Percentiles rank a stretch among this genome's conserved stretches.
Conservation (phyloP, 2,888 invertebrate species). For the Anthrax anthrax region DNA sequence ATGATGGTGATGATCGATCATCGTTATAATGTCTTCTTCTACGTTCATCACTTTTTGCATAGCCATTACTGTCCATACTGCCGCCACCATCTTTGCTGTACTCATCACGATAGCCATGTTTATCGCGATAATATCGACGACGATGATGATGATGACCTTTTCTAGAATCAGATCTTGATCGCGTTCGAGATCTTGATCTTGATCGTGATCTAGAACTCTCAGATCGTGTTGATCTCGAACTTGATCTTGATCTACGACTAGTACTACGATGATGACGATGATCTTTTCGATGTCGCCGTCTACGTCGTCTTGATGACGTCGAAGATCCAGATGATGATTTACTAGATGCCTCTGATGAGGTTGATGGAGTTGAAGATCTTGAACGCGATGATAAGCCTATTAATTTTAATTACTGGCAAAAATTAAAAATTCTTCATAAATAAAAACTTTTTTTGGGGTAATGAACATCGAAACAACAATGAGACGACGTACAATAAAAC, state of each 20-base stretch:
- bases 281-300: neutral
- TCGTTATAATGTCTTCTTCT: neutral
- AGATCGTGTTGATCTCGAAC: conserved; percentile 5
- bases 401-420: conserved; percentile 16
- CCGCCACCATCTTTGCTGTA: conserved; percentile 10
- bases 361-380: conserved; percentile 5
- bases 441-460: conserved; percentile 3
- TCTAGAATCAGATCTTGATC: neutral
- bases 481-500: neutral
- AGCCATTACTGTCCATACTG: neutral
- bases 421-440: conserved; percentile 14
- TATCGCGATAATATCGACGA: conserved; percentile 19
- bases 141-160: conserved; percentile 37
- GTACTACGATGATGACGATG: neutral
- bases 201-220: conserved; percentile 6
- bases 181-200: conserved; percentile 6
- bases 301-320: neutral
- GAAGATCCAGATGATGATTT: conserved; percentile 6
- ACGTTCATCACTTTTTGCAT: neutral
- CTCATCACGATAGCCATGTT: conserved; percentile 20
- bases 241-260: conserved; percentile 2
- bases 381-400: conserved; percentile 19
- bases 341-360: conserved; percentile 4
- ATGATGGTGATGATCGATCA: conserved; percentile 4
- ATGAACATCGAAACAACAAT: neutral